Percentiles rank a stretch among this genome's conserved stretches.
These are phyloP conservation scores for Hemichromis elongatus DNA, from an alignment of 2,113 vertebrate genomes.

Conservation along the genomic window DNA sequence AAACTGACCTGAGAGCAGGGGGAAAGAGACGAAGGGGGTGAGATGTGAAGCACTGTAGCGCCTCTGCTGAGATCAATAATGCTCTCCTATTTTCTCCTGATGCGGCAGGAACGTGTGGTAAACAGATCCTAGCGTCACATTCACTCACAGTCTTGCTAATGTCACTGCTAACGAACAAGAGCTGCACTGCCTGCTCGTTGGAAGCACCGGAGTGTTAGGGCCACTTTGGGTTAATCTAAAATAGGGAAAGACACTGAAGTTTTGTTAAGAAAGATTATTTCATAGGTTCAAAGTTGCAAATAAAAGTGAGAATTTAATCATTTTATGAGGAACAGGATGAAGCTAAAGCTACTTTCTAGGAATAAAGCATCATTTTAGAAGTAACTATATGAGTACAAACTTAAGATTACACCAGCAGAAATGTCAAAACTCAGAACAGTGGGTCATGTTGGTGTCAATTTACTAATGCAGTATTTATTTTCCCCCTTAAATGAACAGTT, in stretches of 20 bases:
- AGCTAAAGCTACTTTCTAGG: background rate
- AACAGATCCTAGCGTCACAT: slow-evolving; percentile 4
- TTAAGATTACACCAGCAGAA: too few species aligned
- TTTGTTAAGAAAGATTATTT: background rate
- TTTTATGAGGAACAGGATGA: background rate
- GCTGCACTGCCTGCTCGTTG: background rate
- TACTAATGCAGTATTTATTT: too few species aligned
- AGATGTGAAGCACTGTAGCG: background rate
- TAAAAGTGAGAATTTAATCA: background rate
- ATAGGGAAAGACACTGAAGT: background rate
- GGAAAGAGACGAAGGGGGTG: background rate
- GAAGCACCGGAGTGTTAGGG: background rate
- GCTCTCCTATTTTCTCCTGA: background rate
- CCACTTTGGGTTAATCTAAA: background rate
- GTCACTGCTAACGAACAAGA: background rate
- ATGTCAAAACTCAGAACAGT: too few species aligned
- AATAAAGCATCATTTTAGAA: background rate
- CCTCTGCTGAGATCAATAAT: slow-evolving; percentile 46
- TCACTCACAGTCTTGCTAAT: background rate
- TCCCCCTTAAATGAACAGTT: background rate
- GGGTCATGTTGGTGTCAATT: background rate
- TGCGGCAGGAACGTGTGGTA: background rate
- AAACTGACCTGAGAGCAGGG: slow-evolving; percentile 10
- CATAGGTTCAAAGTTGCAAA: background rate
- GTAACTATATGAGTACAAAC: too few species aligned